Evolutionary conservation across 1,140 invertebrate species (phyloP), one percentile per base, ranked within the genome.

Genomic region (Bacillus rossius): DNA sequence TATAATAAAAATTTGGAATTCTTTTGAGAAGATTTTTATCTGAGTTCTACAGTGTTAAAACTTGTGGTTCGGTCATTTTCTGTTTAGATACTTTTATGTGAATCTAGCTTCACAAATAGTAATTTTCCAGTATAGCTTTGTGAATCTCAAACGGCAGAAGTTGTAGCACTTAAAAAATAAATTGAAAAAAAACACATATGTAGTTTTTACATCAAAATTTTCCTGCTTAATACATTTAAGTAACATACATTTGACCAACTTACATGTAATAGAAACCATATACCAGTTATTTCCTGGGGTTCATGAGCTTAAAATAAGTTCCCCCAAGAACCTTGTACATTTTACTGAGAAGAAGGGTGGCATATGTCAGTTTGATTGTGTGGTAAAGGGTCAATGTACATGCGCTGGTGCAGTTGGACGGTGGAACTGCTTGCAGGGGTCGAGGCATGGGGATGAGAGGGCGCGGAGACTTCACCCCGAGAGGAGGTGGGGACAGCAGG

Each of bases 371-470:
- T n/a, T 40, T 13, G 16, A n/a, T 41, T 41, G 38, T 41, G 16
- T 41, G 14, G 1, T 1, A 16, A 14, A 41, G 2, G 14, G 1
- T 41, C 16, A 41, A n/a, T 41, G 1, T 41, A 41, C 16, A 2
- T 1, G 16, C 2, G 14, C 38, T 13, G 10, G 10, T n/a, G 38
- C 16, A 16, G 1, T 41, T n/a, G 16, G 14, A n/a, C 1, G 38
- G 14, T 41, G 14, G 16, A 14, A 1, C 17, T 1, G 10, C 17
- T 55, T 55, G 25, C 40, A 55, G 53, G 22, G 53, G 53, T 14
- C 38, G 53, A 23, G 53, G 53, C 10, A 42, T 55, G 38, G 53
- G 53, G n/a, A 55, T 55, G 53, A 41, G 53, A 20, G 53, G 53
- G 2, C n/a, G 53, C 8, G 20, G 53, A 42, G 53, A 40, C 8